Conservation (phyloP, 2,797 vertebrate genomes). For the Parauchenoglanis ngamensis region DNA sequence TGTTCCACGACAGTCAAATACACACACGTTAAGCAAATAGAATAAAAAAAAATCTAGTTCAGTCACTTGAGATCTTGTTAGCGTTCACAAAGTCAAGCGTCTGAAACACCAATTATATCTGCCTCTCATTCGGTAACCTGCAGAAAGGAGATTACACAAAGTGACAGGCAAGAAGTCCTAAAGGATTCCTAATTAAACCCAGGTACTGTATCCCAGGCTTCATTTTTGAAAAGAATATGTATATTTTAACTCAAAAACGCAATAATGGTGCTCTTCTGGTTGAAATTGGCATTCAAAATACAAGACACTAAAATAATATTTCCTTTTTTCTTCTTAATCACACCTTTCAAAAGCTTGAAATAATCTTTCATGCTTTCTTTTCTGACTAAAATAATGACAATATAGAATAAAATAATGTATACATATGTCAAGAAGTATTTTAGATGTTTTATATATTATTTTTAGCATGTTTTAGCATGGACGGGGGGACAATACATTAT, state of each 20-base stretch:
- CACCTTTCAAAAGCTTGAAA: not conserved
- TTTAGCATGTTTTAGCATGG: not conserved
- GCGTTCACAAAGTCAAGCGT: not conserved
- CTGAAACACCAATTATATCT: conserved; percentile 4
- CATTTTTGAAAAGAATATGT: not conserved
- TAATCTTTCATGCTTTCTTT: not conserved
- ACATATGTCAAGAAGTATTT: not conserved
- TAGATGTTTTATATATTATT: not conserved
- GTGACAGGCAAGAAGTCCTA: not conserved
- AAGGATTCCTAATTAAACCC: not conserved
- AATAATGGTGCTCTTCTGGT: not conserved
- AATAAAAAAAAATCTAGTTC: not conserved
- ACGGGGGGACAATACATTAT: not conserved
- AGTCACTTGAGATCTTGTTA: conserved; percentile 3
- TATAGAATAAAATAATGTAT: not conserved
- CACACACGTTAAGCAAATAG: not conserved
- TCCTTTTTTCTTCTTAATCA: not conserved
- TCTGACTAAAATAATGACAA: not conserved
- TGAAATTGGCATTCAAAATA: not conserved
- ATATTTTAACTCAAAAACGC: not conserved
- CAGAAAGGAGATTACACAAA: not conserved
- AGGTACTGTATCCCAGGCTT: not conserved
- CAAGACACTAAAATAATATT: not conserved
- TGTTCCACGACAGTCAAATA: not conserved
- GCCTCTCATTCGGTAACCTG: not conserved